phyloP scores from a whole-genome alignment of 2,113 vertebrate genomes.

The Pyrgilauda ruficollis region DNA sequence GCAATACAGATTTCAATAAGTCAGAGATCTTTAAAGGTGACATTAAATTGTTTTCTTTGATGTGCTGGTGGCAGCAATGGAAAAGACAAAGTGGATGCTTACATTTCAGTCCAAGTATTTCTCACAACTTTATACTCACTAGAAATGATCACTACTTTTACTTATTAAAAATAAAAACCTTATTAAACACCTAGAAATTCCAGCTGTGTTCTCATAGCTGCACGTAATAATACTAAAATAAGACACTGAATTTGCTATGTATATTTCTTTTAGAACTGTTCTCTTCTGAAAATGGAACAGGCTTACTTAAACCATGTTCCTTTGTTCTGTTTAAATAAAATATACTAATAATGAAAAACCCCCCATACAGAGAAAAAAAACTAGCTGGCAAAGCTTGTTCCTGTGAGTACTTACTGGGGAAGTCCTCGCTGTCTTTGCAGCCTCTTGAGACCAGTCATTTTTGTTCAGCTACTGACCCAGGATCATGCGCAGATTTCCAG shows the following conservation, averaged over 20 bases:
- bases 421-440: background rate
- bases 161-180: background rate
- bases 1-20: background rate
- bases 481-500: fast-evolving
- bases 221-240: background rate
- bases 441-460: too few species aligned
- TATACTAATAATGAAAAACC: background rate
- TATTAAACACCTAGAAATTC: background rate
- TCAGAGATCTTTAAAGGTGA: background rate
- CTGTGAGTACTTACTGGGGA: background rate
- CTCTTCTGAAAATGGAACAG: background rate
- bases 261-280: background rate
- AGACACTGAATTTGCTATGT: background rate
- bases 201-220: background rate
- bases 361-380: background rate
- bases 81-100: background rate
- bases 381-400: background rate
- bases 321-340: background rate
- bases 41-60: background rate
- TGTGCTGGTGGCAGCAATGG: background rate
- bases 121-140: background rate
- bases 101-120: background rate
- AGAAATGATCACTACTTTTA: background rate
- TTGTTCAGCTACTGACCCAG: background rate
- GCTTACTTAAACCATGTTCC: background rate